Conservation (phyloP, 2,888 invertebrate genomes). For the Eugnorisma glareosa region DNA sequence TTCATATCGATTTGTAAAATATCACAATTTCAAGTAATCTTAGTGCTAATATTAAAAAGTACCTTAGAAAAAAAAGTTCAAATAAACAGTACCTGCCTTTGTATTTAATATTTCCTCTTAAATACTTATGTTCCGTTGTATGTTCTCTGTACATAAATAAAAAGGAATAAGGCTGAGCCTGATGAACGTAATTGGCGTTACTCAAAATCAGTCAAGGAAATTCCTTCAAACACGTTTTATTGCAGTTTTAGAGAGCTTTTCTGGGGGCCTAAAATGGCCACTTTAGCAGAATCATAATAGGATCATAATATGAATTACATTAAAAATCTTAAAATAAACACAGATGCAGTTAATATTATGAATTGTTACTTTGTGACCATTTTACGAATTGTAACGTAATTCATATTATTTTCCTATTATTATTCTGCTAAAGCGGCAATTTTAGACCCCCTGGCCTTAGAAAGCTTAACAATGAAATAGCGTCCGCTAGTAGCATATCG, state of each 20-base stretch:
- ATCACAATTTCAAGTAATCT: not conserved
- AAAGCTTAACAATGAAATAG: not conserved
- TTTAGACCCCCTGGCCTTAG: too few species aligned
- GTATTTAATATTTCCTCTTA: not conserved
- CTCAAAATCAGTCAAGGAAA: not conserved
- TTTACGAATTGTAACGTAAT: too few species aligned
- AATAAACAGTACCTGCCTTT: not conserved
- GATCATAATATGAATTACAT: too few species aligned
- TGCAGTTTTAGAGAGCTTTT: not conserved
- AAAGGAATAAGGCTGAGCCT: too few species aligned
- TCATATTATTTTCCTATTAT: too few species aligned
- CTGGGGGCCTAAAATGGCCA: too few species aligned
- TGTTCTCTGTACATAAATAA: not conserved
- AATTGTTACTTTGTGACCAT: too few species aligned
- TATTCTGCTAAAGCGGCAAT: too few species aligned
- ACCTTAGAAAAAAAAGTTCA: not conserved
- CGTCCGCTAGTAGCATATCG: not conserved
- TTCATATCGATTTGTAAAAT: conserved; percentile 19
- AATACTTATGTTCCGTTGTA: not conserved
- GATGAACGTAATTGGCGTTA: not conserved
- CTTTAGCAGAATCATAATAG: too few species aligned
- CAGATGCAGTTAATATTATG: too few species aligned
- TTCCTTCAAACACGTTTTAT: not conserved
- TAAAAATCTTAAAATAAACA: too few species aligned
- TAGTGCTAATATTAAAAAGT: not conserved